These are phyloP conservation scores for Diceros bicornis DNA, from an alignment of 2,797 vertebrate genomes.

Conservation along the genomic window DNA sequence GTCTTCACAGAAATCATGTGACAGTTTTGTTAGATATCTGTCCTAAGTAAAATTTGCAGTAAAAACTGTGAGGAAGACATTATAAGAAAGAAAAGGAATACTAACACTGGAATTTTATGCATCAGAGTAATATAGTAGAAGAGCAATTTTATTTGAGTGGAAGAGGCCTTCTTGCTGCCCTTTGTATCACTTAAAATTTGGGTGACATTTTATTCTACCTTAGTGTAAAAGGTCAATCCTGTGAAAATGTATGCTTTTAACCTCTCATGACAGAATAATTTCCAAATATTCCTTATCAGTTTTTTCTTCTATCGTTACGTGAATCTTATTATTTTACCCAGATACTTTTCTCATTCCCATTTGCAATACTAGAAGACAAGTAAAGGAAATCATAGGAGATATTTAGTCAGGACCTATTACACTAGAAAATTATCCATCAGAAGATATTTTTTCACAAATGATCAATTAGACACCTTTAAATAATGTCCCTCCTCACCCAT, in stretches of 20 bases:
- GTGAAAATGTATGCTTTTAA: constrained; percentile 15
- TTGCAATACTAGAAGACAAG: neutral
- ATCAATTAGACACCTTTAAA: neutral
- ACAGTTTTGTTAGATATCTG: neutral
- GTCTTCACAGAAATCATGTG: neutral
- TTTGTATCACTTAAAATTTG: constrained; percentile 4
- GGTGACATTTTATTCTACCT: neutral
- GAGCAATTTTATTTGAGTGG: neutral
- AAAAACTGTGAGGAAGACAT: neutral
- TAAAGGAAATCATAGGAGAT: neutral
- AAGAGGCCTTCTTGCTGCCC: neutral
- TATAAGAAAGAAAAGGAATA: neutral
- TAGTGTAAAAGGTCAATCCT: neutral
- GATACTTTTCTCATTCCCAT: neutral
- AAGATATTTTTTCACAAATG: neutral
- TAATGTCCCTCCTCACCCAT: neutral
- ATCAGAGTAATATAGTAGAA: neutral
- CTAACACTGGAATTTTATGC: neutral
- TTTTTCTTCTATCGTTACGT: neutral
- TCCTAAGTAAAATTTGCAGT: neutral
- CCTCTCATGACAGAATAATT: neutral
- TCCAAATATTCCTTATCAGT: neutral
- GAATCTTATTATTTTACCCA: neutral
- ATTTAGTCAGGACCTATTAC: neutral
- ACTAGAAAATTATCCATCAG: neutral